These are phyloP conservation scores for Bothrops alternatus DNA, from an alignment of 2,797 vertebrate species.

Conservation along the genomic window DNA sequence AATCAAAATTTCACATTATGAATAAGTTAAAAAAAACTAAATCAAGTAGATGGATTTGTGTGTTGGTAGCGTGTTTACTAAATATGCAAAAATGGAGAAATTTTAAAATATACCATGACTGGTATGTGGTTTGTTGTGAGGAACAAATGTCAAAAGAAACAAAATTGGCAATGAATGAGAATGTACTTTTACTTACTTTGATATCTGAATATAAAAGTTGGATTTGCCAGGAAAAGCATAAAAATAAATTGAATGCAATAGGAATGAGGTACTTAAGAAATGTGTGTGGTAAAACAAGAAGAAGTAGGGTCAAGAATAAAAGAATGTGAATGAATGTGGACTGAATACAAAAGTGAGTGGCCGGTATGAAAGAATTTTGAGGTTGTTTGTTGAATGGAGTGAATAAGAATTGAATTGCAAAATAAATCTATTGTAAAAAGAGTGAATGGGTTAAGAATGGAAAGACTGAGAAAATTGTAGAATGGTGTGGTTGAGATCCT, in stretches of 20 bases:
- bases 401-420: neutral
- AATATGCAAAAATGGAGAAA: no score
- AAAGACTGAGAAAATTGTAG: neutral
- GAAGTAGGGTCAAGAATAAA: neutral
- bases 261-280: no score
- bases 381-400: neutral
- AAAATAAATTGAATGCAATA: neutral
- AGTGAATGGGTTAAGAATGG: neutral
- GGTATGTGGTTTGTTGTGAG: neutral
- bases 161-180: neutral
- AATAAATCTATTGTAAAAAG: neutral
- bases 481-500: neutral
- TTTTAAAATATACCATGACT: no score
- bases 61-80: no score
- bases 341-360: neutral
- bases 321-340: neutral
- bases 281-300: no score
- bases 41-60: no score
- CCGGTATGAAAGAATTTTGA: neutral
- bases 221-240: neutral
- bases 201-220: neutral
- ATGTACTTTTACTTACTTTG: neutral
- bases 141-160: neutral
- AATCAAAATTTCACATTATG: no score
- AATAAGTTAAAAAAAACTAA: no score